Conservation (phyloP, 2,113 vertebrate genomes). For the Scomber colias region DNA sequence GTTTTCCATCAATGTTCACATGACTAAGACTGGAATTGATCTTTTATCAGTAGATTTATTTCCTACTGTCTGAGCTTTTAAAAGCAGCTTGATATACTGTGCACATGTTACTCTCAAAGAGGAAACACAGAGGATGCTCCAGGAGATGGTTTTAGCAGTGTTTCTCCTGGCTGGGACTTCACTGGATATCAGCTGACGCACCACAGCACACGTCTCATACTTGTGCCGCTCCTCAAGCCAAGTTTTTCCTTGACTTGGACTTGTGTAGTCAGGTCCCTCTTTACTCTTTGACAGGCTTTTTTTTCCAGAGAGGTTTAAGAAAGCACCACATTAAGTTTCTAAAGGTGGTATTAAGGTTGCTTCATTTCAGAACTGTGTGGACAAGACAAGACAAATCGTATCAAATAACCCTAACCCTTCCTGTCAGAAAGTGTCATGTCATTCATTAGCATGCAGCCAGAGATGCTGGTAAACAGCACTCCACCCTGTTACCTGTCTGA, state of each 20-base stretch:
- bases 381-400: no score
- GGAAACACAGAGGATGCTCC: background rate
- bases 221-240: no score
- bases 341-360: no score
- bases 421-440: no score
- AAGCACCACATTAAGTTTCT: no score
- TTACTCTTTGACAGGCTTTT: no score
- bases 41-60: background rate
- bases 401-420: no score
- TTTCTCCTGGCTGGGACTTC: background rate
- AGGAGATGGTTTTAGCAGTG: background rate
- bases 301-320: no score
- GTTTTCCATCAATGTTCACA: background rate
- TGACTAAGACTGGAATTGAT: background rate
- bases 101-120: background rate
- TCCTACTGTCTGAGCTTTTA: background rate
- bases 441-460: background rate
- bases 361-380: no score
- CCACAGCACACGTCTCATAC: no score
- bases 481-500: constrained; percentile 13
- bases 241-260: no score
- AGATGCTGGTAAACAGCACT: background rate
- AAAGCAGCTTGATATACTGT: background rate
- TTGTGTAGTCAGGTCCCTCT: no score
- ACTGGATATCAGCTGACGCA: background rate